These are phyloP conservation scores for Micropterix aruncella DNA, from an alignment of 2,888 invertebrate genomes.

Conservation along the genomic window DNA sequence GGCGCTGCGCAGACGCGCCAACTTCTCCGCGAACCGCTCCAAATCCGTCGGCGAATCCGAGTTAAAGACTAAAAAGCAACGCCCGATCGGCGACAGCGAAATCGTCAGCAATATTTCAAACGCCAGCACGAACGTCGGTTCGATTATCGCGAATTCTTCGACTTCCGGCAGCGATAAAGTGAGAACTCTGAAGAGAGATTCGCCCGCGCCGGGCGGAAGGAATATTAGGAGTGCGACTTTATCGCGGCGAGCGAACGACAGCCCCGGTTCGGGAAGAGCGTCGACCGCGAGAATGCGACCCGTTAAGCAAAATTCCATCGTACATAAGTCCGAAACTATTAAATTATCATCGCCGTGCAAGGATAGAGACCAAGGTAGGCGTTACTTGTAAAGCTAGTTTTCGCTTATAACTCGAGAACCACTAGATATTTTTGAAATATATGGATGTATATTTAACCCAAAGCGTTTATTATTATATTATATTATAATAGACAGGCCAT, in stretches of 20 bases:
- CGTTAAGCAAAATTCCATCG: conserved; percentile 30
- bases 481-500: too few relatives aligned
- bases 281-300: conserved; percentile 49
- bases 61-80: conserved; percentile 19
- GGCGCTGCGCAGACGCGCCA: conserved; percentile 26
- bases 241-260: conserved; percentile 28
- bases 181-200: conserved; percentile 26
- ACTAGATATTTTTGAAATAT: too few relatives aligned
- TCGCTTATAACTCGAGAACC: too few relatives aligned
- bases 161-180: conserved; percentile 34
- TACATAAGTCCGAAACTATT: conserved; percentile 26
- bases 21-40: conserved; percentile 28
- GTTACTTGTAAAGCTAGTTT: too few relatives aligned
- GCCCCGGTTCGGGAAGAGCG: conserved; percentile 40
- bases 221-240: conserved; percentile 37
- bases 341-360: conserved; percentile 23
- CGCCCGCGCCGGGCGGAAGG: conserved; percentile 27
- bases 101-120: conserved; percentile 30
- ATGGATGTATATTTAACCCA: too few relatives aligned
- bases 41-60: conserved; percentile 38
- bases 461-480: too few relatives aligned
- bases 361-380: conserved; percentile 58
- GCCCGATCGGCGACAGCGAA: conserved; percentile 24
- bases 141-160: conserved; percentile 27
- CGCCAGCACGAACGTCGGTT: conserved; percentile 27